A percentile compares a stretch with the other conserved stretches of the same genome.
These are phyloP conservation scores for Lycocerus yunnanus DNA, from an alignment of 2,888 invertebrate species.

Conservation along the genomic window DNA sequence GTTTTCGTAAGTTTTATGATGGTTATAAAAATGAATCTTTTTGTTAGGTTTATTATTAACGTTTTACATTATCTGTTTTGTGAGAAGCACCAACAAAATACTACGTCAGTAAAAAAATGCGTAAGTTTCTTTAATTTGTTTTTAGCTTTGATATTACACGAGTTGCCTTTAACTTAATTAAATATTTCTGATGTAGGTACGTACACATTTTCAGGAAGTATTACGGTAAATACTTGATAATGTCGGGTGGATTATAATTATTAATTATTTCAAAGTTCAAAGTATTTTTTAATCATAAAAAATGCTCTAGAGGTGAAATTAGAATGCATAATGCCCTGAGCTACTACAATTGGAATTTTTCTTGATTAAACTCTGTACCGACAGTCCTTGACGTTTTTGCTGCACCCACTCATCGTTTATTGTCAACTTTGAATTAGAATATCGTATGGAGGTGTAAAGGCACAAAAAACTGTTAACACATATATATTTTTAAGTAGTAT, in stretches of 20 bases:
- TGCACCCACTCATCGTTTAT: background rate
- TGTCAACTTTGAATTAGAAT: background rate
- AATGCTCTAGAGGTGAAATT: background rate
- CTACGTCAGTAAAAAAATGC: background rate
- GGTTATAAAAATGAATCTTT: background rate
- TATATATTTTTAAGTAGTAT: background rate
- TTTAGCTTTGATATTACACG: background rate
- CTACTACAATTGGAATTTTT: background rate
- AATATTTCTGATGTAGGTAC: too few relatives aligned
- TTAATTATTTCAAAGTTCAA: background rate
- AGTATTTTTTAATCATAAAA: background rate
- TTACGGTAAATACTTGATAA: background rate
- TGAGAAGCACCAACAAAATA: background rate
- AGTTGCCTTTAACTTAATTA: background rate
- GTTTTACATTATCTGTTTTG: background rate
- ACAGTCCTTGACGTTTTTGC: background rate
- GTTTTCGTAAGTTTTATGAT: background rate
- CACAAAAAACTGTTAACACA: background rate
- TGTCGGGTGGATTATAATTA: background rate
- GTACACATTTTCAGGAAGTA: background rate
- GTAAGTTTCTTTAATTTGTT: background rate
- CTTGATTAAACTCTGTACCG: background rate
- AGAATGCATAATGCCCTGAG: background rate
- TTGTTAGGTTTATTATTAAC: background rate
- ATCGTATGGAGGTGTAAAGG: background rate